Conservation (phyloP, 2,888 invertebrate species). For the Oxystoma pomonae region DNA sequence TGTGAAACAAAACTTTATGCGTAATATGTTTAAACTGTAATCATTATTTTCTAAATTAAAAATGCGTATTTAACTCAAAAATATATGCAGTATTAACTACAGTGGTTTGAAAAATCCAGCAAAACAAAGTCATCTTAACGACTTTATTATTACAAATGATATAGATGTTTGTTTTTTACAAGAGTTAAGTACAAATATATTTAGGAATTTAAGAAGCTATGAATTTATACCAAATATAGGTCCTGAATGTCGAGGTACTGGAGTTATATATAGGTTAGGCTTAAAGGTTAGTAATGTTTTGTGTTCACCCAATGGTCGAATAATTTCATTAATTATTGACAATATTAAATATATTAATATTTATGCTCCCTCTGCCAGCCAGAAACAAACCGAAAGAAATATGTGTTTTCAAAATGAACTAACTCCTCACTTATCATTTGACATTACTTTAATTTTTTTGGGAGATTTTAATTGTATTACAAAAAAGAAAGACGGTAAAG, state of each 20-base stretch:
- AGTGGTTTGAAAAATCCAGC: neutral
- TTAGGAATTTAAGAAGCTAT: neutral
- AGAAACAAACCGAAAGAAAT: neutral
- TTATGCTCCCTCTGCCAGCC: neutral
- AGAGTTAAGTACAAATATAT: neutral
- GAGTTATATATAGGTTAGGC: neutral
- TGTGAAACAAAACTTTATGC: neutral
- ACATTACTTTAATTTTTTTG: neutral
- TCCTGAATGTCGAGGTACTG: neutral
- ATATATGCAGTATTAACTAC: neutral
- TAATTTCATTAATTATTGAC: neutral
- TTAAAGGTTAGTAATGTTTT: neutral
- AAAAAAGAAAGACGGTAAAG: neutral
- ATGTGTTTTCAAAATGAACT: neutral
- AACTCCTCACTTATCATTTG: neutral
- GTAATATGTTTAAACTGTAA: neutral
- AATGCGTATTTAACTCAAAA: neutral
- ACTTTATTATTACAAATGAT: neutral
- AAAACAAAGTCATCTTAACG: neutral
- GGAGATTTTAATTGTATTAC: constrained; percentile 1
- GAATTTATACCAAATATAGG: constrained; percentile 1
- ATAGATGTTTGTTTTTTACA: neutral
- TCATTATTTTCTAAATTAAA: neutral
- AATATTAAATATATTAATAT: neutral
- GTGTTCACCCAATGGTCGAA: neutral